A percentile compares a stretch with the other conserved stretches of the same genome.
Conservation (phyloP, 2,113 vertebrate genomes). For the Dipodomys spectabilis region DNA sequence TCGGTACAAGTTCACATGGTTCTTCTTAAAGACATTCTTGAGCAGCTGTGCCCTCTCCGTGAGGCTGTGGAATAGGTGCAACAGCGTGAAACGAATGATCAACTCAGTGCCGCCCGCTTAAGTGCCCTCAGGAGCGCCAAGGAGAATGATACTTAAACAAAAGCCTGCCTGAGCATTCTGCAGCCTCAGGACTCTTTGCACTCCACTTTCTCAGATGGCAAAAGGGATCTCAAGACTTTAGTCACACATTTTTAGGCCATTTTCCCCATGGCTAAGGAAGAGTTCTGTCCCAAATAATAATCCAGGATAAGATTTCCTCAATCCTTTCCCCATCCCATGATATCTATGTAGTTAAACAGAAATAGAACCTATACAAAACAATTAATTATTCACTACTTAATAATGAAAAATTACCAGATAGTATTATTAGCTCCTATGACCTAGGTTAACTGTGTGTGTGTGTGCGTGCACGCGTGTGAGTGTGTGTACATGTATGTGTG, state of each 20-base stretch:
- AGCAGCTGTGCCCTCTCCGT: slow-evolving; percentile 97
- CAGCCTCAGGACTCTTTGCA: neutral
- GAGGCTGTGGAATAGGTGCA: slow-evolving; percentile 87
- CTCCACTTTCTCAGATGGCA: slow-evolving; percentile 42
- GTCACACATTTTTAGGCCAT: neutral
- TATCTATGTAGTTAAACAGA: slow-evolving; percentile 9
- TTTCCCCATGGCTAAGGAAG: neutral
- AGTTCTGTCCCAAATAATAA: neutral
- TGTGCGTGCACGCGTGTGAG: too few relatives aligned
- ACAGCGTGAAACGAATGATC: slow-evolving; percentile 56
- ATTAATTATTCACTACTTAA: neutral
- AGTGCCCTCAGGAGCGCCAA: neutral
- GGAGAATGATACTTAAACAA: slow-evolving; percentile 47
- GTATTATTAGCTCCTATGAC: neutral
- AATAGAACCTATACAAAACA: neutral
- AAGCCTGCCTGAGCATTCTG: slow-evolving; percentile 1
- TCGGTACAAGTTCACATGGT: slow-evolving; percentile 94
- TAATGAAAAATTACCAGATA: neutral
- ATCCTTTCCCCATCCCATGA: neutral
- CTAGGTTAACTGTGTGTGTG: neutral
- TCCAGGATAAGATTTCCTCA: neutral
- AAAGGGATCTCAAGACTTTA: slow-evolving; percentile 43
- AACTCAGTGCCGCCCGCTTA: neutral
- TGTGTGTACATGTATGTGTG: too few relatives aligned
- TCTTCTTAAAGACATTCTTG: slow-evolving; percentile 99